Conservation (phyloP, 2,113 vertebrate genomes). For the Phylloscopus trochiloides region DNA sequence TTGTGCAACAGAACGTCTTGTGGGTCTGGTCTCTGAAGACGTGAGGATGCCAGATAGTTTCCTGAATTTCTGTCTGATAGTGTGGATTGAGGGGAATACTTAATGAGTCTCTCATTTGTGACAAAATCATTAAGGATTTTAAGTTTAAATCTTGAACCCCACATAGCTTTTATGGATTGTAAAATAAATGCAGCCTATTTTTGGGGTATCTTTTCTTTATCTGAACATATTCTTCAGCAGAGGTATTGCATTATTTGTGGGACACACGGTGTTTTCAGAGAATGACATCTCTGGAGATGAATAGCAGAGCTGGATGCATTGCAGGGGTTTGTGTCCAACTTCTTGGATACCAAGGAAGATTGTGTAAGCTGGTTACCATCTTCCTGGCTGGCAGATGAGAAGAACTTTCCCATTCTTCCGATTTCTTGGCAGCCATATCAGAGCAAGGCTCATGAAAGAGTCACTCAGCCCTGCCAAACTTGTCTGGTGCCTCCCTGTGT, state of each 20-base stretch:
- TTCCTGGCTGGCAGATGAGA: not conserved
- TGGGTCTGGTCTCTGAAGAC: not conserved
- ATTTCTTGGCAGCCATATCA: not conserved
- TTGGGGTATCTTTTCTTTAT: fast-evolving
- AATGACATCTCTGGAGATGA: not conserved
- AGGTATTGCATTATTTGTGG: not conserved
- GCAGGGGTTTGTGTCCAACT: not conserved
- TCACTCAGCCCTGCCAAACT: not conserved
- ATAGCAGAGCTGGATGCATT: not conserved
- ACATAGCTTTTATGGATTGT: not conserved
- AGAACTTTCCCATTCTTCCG: not conserved
- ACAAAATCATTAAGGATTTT: not conserved
- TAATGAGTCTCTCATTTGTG: not conserved
- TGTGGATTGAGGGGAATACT: not conserved
- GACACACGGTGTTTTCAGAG: not conserved
- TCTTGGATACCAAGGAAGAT: not conserved
- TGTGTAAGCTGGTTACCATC: not conserved
- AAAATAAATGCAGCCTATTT: not conserved
- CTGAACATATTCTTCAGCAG: not conserved
- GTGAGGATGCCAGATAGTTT: not conserved
- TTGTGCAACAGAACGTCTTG: not conserved
- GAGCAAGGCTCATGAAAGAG: not conserved
- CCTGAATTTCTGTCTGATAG: not conserved
- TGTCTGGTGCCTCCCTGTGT: not conserved
- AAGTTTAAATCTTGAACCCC: not conserved